Evolutionary conservation across 92 coral and sea anemone genomes (phyloP).

Genomic region (Porites divaricata): DNA sequence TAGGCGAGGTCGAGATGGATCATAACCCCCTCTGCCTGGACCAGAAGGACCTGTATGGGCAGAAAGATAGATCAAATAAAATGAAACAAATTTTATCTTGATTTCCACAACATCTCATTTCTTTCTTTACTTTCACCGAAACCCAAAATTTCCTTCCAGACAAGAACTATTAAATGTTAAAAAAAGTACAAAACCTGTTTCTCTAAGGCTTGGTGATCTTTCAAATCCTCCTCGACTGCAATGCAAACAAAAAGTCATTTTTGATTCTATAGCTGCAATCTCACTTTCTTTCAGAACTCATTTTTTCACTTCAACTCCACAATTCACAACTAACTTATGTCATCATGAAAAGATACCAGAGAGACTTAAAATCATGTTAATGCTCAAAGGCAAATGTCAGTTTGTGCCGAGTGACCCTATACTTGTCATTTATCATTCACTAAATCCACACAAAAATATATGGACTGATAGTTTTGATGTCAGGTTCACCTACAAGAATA

Average conservation of each 20-base stretch:
- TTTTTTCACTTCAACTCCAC: background rate
- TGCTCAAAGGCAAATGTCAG: too few species aligned
- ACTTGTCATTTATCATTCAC: too few species aligned
- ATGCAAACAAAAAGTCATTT: background rate
- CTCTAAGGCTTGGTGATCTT: slow-evolving; percentile 70
- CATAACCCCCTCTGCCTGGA: slow-evolving; percentile 81
- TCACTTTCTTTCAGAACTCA: background rate
- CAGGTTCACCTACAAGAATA: too few species aligned
- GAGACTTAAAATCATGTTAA: too few species aligned
- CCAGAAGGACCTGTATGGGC: slow-evolving; percentile 48
- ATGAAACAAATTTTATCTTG: background rate
- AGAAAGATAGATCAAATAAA: too few species aligned
- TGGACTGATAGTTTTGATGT: too few species aligned
- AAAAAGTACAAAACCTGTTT: slow-evolving; percentile 61
- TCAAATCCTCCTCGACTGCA: slow-evolving; percentile 90
- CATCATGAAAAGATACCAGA: too few species aligned
- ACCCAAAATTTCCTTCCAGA: too few species aligned
- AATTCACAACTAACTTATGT: too few species aligned
- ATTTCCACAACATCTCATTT: background rate
- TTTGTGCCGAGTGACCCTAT: too few species aligned
- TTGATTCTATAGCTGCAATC: background rate
- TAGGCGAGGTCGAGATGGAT: slow-evolving; percentile 85
- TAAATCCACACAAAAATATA: too few species aligned
- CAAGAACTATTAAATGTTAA: background rate
- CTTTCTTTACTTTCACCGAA: background rate